A percentile compares a stretch with the other conserved stretches of the same genome.
phyloP scores from a whole-genome alignment of 2,888 invertebrate genomes.

The Sesamia inferens region DNA sequence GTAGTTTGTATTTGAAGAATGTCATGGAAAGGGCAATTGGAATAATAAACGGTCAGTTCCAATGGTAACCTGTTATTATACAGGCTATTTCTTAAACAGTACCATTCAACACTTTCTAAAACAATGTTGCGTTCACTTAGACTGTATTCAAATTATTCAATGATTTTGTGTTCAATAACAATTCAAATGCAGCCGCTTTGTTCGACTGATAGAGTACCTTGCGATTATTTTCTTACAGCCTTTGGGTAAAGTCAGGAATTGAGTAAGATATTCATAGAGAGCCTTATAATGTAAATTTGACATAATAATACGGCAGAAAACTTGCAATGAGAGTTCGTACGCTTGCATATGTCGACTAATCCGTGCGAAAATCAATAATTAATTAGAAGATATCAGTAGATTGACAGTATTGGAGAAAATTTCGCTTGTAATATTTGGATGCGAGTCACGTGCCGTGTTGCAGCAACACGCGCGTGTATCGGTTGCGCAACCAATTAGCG shows the following conservation, averaged over 20 bases:
- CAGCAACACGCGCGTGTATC: slow-evolving; percentile 72
- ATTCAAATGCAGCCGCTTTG: slow-evolving; percentile 71
- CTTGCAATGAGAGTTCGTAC: slow-evolving; percentile 23
- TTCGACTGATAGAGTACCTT: slow-evolving; percentile 53
- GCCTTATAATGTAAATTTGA: slow-evolving; percentile 47
- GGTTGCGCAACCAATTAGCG: slow-evolving; percentile 84
- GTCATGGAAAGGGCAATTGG: slow-evolving; percentile 80
- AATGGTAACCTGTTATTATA: slow-evolving; percentile 73
- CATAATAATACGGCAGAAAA: slow-evolving; percentile 59
- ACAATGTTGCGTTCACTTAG: slow-evolving; percentile 82
- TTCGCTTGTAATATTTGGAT: slow-evolving; percentile 58
- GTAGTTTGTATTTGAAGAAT: slow-evolving; percentile 76
- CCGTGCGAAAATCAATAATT: slow-evolving; percentile 56
- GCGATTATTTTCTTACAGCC: slow-evolving; percentile 47
- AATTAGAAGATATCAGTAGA: slow-evolving; percentile 23
- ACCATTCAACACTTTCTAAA: slow-evolving; percentile 83
- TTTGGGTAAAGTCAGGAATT: slow-evolving; percentile 28
- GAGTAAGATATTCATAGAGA: slow-evolving; percentile 16
- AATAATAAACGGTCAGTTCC: slow-evolving; percentile 73
- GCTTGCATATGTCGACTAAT: slow-evolving; percentile 53
- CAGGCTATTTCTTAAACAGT: slow-evolving; percentile 72
- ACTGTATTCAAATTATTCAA: slow-evolving; percentile 82
- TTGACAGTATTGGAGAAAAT: slow-evolving; percentile 32
- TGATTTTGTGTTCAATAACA: slow-evolving; percentile 76
- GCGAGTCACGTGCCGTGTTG: slow-evolving; percentile 73